A percentile compares a stretch with the other conserved stretches of the same genome.
Evolutionary conservation across 2,797 vertebrate genomes (phyloP).

Genomic region (Sebastes aleutianus): DNA sequence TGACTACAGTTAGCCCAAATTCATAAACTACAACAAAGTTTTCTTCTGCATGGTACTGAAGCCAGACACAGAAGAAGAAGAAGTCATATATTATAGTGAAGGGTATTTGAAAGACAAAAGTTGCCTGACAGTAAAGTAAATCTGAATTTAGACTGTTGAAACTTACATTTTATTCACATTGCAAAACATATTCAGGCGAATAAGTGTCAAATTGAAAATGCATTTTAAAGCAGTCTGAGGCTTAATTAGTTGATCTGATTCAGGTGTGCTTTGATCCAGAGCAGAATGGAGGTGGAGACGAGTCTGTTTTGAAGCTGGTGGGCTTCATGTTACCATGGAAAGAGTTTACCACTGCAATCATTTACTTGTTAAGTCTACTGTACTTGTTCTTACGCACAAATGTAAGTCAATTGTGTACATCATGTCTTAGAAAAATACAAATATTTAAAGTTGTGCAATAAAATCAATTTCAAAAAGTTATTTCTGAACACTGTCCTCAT

Average conservation of each 20-base stretch:
- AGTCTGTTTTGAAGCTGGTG: not conserved
- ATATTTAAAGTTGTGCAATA: conserved; percentile 70
- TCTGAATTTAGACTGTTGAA: not conserved
- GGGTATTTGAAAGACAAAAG: not conserved
- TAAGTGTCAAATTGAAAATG: not conserved
- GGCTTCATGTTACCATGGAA: conserved; percentile 5
- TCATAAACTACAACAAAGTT: not conserved
- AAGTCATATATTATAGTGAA: conserved; percentile 6
- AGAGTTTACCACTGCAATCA: conserved; percentile 11
- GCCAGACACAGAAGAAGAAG: not conserved
- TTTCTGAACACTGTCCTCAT: not conserved
- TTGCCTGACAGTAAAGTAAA: not conserved
- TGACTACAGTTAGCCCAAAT: not conserved
- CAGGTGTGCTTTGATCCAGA: conserved; percentile 15
- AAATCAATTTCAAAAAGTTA: conserved; percentile 42
- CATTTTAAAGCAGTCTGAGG: not conserved
- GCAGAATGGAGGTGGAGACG: not conserved
- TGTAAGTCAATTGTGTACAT: conserved; percentile 34
- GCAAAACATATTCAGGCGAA: not conserved
- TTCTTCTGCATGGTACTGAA: not conserved
- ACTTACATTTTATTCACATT: conserved; percentile 4
- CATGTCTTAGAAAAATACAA: conserved; percentile 11
- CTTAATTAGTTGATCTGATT: conserved; percentile 13
- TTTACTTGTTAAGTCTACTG: conserved; percentile 53
- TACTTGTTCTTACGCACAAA: conserved; percentile 63